Conservation (phyloP, 2,113 vertebrate genomes). For the Brienomyrus brachyistius region DNA sequence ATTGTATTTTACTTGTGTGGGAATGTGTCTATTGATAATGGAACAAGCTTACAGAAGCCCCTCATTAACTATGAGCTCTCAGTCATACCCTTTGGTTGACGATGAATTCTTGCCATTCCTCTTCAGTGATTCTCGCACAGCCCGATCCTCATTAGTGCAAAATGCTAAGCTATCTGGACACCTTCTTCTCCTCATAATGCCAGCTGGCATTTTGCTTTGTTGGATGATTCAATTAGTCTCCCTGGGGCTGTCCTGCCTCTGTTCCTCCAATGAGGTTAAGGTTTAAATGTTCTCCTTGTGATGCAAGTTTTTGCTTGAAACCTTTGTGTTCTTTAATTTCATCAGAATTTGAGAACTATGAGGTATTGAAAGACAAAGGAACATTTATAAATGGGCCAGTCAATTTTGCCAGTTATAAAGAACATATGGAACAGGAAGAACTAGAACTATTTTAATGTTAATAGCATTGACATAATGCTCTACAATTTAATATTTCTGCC, state of each 20-base stretch:
- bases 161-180: background rate
- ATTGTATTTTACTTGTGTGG: background rate
- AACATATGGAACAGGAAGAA: background rate
- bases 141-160: background rate
- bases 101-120: constrained; percentile 9
- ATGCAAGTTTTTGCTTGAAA: constrained; percentile 34
- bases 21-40: background rate
- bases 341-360: background rate
- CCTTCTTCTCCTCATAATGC: background rate
- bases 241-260: constrained; percentile 27
- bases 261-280: constrained; percentile 26
- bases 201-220: background rate
- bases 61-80: background rate
- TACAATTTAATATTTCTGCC: background rate
- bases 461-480: background rate
- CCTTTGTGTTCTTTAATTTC: constrained; percentile 33
- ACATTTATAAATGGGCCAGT: background rate
- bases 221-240: constrained; percentile 27
- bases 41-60: constrained; percentile 5
- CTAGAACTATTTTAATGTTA: background rate
- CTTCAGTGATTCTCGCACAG: background rate
- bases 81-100: background rate
- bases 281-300: constrained; percentile 31
- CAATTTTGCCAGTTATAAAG: background rate
- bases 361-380: background rate